A percentile compares a stretch with the other conserved stretches of the same genome.
Conservation (phyloP, 92 coral and sea anemone genomes). For the Palythoa heliodiscus region DNA sequence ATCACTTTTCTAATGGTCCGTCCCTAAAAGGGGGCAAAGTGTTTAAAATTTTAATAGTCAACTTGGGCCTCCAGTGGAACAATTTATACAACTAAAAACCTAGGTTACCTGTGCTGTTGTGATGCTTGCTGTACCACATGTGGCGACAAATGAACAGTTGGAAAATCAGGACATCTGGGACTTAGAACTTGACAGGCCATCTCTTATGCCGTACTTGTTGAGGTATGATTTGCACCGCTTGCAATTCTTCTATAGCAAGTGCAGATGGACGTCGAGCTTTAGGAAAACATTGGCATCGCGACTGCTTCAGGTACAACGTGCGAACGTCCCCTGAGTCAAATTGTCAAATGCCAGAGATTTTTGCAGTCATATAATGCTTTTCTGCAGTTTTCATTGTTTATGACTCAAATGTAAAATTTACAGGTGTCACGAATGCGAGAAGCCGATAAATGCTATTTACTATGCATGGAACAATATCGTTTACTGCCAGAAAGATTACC, state of each 20-base stretch:
- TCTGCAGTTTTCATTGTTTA: neutral
- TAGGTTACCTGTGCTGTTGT: neutral
- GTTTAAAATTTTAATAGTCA: neutral
- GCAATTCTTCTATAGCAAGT: conserved; percentile 12
- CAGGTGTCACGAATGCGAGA: conserved; percentile 86
- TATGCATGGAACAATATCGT: conserved; percentile 77
- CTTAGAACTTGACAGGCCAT: neutral
- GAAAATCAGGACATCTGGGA: neutral
- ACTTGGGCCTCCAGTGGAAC: neutral
- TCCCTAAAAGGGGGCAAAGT: no score
- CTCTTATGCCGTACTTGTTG: neutral
- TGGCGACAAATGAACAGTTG: neutral
- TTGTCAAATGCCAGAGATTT: neutral
- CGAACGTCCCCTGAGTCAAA: neutral
- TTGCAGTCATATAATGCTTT: neutral
- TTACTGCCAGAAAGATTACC: conserved; percentile 86
- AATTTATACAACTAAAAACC: neutral
- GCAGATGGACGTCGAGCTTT: conserved; percentile 56
- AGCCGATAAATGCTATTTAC: conserved; percentile 57
- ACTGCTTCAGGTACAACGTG: conserved; percentile 62
- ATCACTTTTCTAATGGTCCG: no score
- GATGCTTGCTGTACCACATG: neutral
- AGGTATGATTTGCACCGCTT: conserved; percentile 33
- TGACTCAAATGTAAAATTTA: conserved; percentile 19
- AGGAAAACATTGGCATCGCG: conserved; percentile 67